These are phyloP conservation scores for Neogobius melanostomus DNA, from an alignment of 2,113 vertebrate genomes.

Conservation along the genomic window DNA sequence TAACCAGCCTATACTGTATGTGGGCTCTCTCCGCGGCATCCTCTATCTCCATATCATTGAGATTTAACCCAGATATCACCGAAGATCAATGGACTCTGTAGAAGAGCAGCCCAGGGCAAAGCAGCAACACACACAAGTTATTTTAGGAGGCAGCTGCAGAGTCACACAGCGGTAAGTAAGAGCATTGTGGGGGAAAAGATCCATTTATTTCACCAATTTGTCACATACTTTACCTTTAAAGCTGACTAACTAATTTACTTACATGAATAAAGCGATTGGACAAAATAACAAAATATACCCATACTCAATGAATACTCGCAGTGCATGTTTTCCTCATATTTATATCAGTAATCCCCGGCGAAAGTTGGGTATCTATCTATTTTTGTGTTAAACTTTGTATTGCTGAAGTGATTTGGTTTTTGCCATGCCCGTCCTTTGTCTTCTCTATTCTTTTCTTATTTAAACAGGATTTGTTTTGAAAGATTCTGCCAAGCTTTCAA, in stretches of 20 bases:
- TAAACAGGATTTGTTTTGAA: neutral
- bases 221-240: too few relatives aligned
- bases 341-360: too few relatives aligned
- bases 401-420: neutral
- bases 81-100: slow-evolving; percentile 34
- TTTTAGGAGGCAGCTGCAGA: neutral
- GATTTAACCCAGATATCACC: slow-evolving; percentile 57
- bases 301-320: too few relatives aligned
- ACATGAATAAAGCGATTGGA: neutral
- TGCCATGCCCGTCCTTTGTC: neutral
- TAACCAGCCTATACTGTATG: slow-evolving; percentile 63
- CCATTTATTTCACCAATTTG: neutral
- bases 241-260: too few relatives aligned
- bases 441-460: neutral
- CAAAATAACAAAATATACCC: neutral
- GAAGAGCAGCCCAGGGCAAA: slow-evolving; percentile 23
- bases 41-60: slow-evolving; percentile 47
- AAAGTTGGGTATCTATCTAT: too few relatives aligned
- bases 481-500: neutral
- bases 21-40: slow-evolving; percentile 42
- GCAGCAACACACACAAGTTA: neutral
- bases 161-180: neutral
- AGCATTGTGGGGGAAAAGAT: neutral
- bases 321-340: too few relatives aligned
- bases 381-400: neutral